phyloP scores from a whole-genome alignment of 2,888 invertebrate genomes.

The Meiosimyza decipiens region DNA sequence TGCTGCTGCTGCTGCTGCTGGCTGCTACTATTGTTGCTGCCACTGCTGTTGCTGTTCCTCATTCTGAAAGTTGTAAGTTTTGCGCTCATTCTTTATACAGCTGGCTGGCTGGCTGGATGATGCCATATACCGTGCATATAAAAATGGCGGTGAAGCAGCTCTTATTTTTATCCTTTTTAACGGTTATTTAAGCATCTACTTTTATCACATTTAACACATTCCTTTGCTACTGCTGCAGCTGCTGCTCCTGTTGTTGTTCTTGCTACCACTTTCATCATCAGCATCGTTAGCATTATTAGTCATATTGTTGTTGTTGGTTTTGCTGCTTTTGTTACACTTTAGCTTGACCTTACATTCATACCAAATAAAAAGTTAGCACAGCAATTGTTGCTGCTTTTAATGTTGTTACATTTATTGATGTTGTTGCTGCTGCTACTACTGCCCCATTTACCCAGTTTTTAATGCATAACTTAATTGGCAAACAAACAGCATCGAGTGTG shows the following conservation, averaged over 20 bases:
- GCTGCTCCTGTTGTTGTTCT: background rate
- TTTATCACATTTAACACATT: constrained; percentile 30
- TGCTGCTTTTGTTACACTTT: background rate
- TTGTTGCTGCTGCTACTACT: constrained; percentile 39
- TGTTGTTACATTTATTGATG: background rate
- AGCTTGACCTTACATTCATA: background rate
- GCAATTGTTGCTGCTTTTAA: no score
- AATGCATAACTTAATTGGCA: constrained; percentile 5
- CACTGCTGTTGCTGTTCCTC: constrained; percentile 8
- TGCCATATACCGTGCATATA: background rate
- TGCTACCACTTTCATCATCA: background rate
- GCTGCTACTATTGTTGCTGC: background rate
- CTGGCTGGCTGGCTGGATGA: no score
- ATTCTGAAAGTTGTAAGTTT: background rate
- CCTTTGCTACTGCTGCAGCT: background rate
- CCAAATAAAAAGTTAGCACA: no score
- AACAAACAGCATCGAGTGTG: no score
- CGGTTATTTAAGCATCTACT: constrained; percentile 32
- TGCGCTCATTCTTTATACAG: background rate
- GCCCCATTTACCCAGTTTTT: constrained; percentile 9
- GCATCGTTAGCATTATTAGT: constrained; percentile 1
- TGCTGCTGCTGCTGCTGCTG: constrained; percentile 2
- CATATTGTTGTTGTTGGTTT: constrained; percentile 1
- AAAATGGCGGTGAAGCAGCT: constrained; percentile 9
- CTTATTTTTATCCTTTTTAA: constrained; percentile 30